These are phyloP conservation scores for Rhinolophus ferrumequinum DNA, from an alignment of 2,113 vertebrate genomes.

Conservation along the genomic window DNA sequence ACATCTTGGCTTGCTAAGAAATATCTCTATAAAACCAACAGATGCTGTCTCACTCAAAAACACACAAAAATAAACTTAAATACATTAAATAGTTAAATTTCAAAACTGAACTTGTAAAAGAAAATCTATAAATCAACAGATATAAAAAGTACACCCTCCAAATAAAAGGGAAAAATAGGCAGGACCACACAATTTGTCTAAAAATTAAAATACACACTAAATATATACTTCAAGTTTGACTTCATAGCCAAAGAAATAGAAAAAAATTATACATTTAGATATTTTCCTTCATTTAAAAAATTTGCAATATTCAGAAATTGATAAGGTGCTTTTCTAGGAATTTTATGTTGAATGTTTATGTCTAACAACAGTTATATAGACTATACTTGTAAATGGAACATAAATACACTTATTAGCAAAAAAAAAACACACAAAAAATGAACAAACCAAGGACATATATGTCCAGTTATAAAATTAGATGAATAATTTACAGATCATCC, in stretches of 20 bases:
- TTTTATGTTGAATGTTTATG: not conserved
- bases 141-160: not conserved
- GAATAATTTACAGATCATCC: not conserved
- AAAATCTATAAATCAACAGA: not conserved
- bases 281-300: not conserved
- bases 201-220: not conserved
- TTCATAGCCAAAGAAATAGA: not conserved
- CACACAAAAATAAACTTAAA: not conserved
- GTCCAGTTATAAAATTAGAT: not conserved
- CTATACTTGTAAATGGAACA: not conserved
- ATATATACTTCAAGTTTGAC: slow-evolving; percentile 32
- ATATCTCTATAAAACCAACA: not conserved
- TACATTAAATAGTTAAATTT: slow-evolving; percentile 22
- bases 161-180: not conserved
- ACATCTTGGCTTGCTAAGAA: not conserved
- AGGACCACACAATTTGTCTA: not conserved
- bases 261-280: not conserved
- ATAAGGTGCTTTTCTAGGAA: not conserved
- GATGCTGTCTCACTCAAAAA: not conserved
- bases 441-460: not conserved
- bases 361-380: not conserved
- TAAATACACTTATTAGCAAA: not conserved
- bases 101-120: not conserved
- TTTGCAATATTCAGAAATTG: slow-evolving; percentile 7
- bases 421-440: not conserved